Conservation (phyloP, 2,888 invertebrate genomes). For the Epistrophe eligans region DNA sequence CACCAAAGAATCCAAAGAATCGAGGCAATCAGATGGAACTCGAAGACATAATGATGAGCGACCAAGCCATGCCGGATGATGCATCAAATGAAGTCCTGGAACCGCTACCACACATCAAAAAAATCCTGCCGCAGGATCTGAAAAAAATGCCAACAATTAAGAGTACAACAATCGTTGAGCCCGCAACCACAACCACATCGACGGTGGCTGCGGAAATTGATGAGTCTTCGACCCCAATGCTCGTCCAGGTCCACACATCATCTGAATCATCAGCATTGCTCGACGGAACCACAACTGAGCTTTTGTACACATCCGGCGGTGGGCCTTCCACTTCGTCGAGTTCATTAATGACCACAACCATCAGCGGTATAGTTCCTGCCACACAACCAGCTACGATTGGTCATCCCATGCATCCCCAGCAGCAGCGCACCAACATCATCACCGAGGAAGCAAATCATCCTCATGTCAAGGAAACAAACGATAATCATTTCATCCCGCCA, state of each 20-base stretch:
- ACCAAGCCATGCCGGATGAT: constrained; percentile 80
- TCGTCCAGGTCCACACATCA: constrained; percentile 44
- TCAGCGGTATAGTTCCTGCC: constrained; percentile 57
- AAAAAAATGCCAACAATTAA: constrained; percentile 78
- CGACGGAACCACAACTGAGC: constrained; percentile 49
- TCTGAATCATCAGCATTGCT: constrained; percentile 53
- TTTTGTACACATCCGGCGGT: constrained; percentile 33
- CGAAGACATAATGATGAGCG: constrained; percentile 83
- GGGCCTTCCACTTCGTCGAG: constrained; percentile 57
- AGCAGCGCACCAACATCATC: constrained; percentile 77
- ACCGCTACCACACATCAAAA: constrained; percentile 82
- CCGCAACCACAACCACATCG: constrained; percentile 68
- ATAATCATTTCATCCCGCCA: constrained; percentile 84
- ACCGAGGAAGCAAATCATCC: constrained; percentile 79
- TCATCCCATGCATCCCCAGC: constrained; percentile 83
- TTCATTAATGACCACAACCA: constrained; percentile 64
- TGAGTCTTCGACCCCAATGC: constrained; percentile 51
- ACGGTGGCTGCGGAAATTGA: constrained; percentile 52
- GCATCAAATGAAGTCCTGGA: constrained; percentile 82
- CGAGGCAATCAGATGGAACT: constrained; percentile 60
- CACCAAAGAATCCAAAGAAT: constrained; percentile 53
- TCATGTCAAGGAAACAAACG: constrained; percentile 81
- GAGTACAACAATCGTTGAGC: constrained; percentile 58
- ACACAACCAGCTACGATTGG: constrained; percentile 78
- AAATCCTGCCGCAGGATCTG: constrained; percentile 80